Evolutionary conservation across 1,140 invertebrate genomes (phyloP).

Genomic region (Atta texana): DNA sequence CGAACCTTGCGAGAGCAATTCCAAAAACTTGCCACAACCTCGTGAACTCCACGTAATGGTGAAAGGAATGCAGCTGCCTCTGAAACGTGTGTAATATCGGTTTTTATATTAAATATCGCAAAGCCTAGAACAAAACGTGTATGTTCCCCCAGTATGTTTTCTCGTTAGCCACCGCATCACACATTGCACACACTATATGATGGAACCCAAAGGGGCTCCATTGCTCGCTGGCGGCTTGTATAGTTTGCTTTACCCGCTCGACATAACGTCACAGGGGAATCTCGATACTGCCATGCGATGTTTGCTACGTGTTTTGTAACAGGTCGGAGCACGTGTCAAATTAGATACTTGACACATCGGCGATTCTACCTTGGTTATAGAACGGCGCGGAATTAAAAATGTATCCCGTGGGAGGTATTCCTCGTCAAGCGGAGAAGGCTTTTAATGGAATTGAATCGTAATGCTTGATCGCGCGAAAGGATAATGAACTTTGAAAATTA

Average conservation of each 20-base stretch:
- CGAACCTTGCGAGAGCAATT: slow-evolving; percentile 90
- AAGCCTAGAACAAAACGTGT: not conserved
- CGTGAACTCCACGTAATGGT: slow-evolving; percentile 92
- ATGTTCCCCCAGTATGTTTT: not conserved
- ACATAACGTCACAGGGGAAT: not conserved
- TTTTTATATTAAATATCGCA: slow-evolving; percentile 36
- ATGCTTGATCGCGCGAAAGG: not conserved
- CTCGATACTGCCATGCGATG: slow-evolving; percentile 22
- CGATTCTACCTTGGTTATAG: slow-evolving; percentile 7
- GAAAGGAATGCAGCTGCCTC: slow-evolving; percentile 92
- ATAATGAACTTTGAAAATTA: slow-evolving; percentile 48
- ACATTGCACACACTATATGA: not conserved
- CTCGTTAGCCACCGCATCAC: slow-evolving; percentile 1
- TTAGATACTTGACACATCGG: slow-evolving; percentile 34
- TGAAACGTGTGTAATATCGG: slow-evolving; percentile 45
- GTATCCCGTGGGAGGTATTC: not conserved
- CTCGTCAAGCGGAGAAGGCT: not conserved
- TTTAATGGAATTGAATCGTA: slow-evolving; percentile 27
- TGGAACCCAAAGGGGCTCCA: slow-evolving; percentile 8
- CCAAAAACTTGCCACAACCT: slow-evolving; percentile 90
- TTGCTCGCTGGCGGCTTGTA: not conserved
- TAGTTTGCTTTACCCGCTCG: slow-evolving; percentile 22
- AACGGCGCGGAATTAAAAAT: slow-evolving; percentile 1
- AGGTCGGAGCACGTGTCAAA: slow-evolving; percentile 23
- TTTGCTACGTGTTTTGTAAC: slow-evolving; percentile 44